phyloP scores from a whole-genome alignment of 2,888 invertebrate genomes.

The Trichacis sp. region DNA sequence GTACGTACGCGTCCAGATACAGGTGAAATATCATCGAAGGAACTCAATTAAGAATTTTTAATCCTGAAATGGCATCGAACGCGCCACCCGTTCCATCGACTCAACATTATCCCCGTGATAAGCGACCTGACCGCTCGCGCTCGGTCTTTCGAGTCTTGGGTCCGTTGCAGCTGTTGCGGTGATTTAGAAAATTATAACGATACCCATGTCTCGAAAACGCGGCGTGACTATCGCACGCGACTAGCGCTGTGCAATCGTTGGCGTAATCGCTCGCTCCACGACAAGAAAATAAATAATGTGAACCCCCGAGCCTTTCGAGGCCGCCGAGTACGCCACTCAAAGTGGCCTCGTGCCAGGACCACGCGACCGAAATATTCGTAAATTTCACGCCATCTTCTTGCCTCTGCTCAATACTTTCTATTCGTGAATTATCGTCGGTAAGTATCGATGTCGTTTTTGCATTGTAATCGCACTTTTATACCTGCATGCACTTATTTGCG shows the following conservation, averaged over 20 bases:
- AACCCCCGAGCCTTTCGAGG: constrained; percentile 31
- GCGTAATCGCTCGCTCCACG: constrained; percentile 49
- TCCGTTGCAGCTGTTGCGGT: constrained; percentile 51
- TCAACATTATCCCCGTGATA: too few species aligned
- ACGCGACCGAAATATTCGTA: constrained; percentile 28
- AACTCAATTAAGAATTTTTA: too few species aligned
- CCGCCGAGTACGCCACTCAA: constrained; percentile 7
- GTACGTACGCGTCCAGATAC: too few species aligned
- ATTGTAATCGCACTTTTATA: too few species aligned
- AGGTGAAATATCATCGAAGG: too few species aligned
- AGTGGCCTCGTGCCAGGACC: constrained; percentile 29
- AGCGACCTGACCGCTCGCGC: too few species aligned
- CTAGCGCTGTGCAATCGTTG: constrained; percentile 48
- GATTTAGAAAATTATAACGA: constrained; percentile 57
- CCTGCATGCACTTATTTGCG: too few species aligned
- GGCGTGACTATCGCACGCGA: constrained; percentile 61
- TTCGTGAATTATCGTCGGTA: constrained; percentile 8
- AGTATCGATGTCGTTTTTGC: too few species aligned
- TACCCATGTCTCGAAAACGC: constrained; percentile 43
- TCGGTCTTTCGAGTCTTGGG: too few species aligned
- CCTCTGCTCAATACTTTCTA: not conserved
- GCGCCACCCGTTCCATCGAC: too few species aligned
- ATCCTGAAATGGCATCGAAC: too few species aligned
- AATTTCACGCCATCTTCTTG: too few species aligned
- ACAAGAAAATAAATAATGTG: constrained; percentile 43